Conservation (phyloP, 1,140 invertebrate species). For the Drosophila tropicalis region DNA sequence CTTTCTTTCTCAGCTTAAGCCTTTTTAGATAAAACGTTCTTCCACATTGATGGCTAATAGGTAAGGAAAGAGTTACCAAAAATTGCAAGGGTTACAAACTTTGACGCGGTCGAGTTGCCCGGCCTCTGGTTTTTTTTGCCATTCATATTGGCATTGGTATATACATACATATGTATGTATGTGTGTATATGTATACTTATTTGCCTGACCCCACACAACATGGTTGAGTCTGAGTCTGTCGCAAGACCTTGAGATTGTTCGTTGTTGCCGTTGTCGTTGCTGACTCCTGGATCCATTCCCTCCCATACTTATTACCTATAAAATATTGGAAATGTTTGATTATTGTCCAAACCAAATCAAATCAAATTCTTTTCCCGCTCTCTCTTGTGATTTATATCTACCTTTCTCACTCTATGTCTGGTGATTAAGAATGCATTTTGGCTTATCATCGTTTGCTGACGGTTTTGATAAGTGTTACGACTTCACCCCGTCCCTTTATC, state of each 20-base stretch:
- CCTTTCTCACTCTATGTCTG: conserved; percentile 14
- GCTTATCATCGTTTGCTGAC: conserved; percentile 40
- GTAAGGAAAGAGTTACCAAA: too few relatives aligned
- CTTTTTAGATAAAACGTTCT: too few relatives aligned
- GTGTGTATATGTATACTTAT: conserved; percentile 27
- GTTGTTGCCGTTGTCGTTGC: conserved; percentile 21
- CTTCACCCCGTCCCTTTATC: background rate
- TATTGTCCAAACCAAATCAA: conserved; percentile 21
- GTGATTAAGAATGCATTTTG: conserved; percentile 49
- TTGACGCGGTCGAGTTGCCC: too few relatives aligned
- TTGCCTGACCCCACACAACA: conserved; percentile 78
- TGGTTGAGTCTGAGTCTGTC: conserved; percentile 50
- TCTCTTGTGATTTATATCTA: background rate
- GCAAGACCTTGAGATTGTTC: conserved; percentile 63
- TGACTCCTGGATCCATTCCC: conserved; percentile 1
- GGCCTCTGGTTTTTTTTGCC: conserved; percentile 40
- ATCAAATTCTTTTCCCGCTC: conserved; percentile 32
- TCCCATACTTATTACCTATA: background rate
- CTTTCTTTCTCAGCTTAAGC: too few relatives aligned
- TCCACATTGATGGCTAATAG: too few relatives aligned
- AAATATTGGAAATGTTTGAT: background rate
- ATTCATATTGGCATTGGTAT: conserved; percentile 38
- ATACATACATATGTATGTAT: background rate
- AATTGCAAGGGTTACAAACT: too few relatives aligned
- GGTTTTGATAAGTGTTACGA: conserved; percentile 34